Conservation (phyloP, 2,888 invertebrate species). For the Petrophora chlorosata region DNA sequence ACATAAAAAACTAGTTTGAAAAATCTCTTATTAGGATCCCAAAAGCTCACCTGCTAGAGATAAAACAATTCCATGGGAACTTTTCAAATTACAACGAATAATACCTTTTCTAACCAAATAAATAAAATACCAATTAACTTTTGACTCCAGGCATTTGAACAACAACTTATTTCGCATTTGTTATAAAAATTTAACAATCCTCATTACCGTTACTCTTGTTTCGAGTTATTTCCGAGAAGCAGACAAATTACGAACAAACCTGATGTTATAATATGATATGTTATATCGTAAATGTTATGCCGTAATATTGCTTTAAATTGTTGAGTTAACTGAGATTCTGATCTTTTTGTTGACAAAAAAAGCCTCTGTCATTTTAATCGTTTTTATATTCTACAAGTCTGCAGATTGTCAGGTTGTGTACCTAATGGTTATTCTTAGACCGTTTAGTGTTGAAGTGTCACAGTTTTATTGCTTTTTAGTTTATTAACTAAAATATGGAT, state of each 20-base stretch:
- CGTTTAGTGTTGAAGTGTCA: not conserved
- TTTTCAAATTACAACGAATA: constrained; percentile 26
- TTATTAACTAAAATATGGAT: too few species aligned
- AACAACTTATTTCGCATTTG: constrained; percentile 11
- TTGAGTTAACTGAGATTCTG: constrained; percentile 51
- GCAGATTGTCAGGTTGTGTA: too few species aligned
- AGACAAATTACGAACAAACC: constrained; percentile 70
- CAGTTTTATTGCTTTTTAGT: too few species aligned
- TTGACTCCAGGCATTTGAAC: constrained; percentile 13
- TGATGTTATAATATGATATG: constrained; percentile 57
- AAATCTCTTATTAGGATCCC: not conserved
- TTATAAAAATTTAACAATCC: constrained; percentile 28
- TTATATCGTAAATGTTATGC: too few species aligned
- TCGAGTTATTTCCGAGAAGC: constrained; percentile 72
- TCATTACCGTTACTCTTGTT: constrained; percentile 58
- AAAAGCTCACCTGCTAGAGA: not conserved
- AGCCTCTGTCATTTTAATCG: constrained; percentile 18
- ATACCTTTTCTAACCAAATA: constrained; percentile 12
- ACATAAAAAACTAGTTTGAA: too few species aligned
- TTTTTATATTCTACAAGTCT: constrained; percentile 22
- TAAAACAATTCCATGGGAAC: constrained; percentile 21
- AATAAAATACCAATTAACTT: constrained; percentile 33
- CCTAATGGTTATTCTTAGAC: too few species aligned
- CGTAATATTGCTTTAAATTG: constrained; percentile 46
- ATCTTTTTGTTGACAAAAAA: constrained; percentile 42